Percentiles rank a stretch among this genome's conserved stretches.
phyloP scores from a whole-genome alignment of 2,113 vertebrate species.

The Scartelaos histophorus region DNA sequence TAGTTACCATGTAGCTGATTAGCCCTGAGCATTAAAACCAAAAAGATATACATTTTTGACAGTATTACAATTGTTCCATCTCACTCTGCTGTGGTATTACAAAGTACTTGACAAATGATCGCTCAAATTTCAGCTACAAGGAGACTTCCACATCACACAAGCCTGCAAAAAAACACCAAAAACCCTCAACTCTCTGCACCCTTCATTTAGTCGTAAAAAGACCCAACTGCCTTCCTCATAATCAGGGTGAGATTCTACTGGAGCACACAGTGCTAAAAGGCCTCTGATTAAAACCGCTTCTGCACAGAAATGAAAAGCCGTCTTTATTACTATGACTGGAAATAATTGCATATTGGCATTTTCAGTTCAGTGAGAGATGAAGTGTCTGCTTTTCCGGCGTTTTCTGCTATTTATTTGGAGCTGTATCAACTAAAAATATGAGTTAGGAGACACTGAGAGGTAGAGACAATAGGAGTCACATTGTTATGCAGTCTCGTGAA shows the following conservation, averaged over 20 bases:
- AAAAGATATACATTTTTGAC: not conserved
- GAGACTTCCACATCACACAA: not conserved
- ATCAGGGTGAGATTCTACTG: conserved; percentile 19
- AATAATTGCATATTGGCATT: conserved; percentile 50
- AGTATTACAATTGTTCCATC: not conserved
- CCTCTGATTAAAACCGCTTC: conserved; percentile 42
- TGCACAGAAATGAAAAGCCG: conserved; percentile 44
- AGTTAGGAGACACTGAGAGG: conserved; percentile 5
- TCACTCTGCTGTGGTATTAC: not conserved
- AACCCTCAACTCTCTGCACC: conserved; percentile 2
- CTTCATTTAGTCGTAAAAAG: conserved; percentile 27
- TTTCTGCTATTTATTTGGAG: not conserved
- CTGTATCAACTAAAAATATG: conserved; percentile 27
- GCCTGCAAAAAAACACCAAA: not conserved
- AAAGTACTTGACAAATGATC: not conserved
- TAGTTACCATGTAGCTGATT: too few relatives aligned
- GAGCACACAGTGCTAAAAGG: conserved; percentile 40
- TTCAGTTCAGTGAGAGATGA: conserved; percentile 18
- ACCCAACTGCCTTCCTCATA: conserved; percentile 13
- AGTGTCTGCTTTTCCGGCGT: conserved; percentile 12
- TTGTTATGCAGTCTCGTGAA: conserved; percentile 2
- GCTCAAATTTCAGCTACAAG: not conserved
- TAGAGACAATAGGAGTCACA: not conserved
- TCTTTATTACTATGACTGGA: conserved; percentile 27
- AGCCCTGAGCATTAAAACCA: too few relatives aligned